Conservation (phyloP, 2,797 vertebrate genomes). For the Sebastes matsubarae region DNA sequence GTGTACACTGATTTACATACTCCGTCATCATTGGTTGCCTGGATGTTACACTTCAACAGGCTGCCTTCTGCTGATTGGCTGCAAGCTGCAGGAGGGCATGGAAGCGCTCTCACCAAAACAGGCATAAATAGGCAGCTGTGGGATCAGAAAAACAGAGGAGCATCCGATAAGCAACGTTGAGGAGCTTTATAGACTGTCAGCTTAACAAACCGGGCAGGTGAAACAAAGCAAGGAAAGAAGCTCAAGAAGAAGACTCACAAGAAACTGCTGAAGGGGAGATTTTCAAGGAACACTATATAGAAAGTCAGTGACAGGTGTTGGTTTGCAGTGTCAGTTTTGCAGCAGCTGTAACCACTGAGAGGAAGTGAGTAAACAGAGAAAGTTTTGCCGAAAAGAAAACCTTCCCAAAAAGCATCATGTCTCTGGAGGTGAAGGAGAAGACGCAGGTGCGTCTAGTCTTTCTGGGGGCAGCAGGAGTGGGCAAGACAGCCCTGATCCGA, state of each 20-base stretch:
- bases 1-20: constrained; percentile 69
- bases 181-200: background rate
- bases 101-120: constrained; percentile 66
- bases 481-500: constrained; percentile 90
- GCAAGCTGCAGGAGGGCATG: constrained; percentile 27
- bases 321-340: background rate
- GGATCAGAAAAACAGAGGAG: constrained; percentile 48
- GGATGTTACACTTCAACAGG: constrained; percentile 44
- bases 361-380: background rate
- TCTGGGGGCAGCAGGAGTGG: constrained; percentile 90
- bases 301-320: constrained; percentile 7
- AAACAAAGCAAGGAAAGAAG: background rate
- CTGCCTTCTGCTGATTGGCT: constrained; percentile 75
- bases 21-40: constrained; percentile 68
- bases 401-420: constrained; percentile 77
- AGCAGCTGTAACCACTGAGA: background rate
- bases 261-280: background rate
- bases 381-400: background rate
- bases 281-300: background rate
- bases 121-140: constrained; percentile 74
- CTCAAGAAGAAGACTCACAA: background rate
- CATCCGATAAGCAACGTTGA: constrained; percentile 18
- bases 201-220: background rate
- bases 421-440: constrained; percentile 90
- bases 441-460: constrained; percentile 90